Percentiles rank a stretch among this genome's conserved stretches.
phyloP scores from a whole-genome alignment of 1,140 invertebrate genomes.

The Caenorhabditis inopinata region DNA sequence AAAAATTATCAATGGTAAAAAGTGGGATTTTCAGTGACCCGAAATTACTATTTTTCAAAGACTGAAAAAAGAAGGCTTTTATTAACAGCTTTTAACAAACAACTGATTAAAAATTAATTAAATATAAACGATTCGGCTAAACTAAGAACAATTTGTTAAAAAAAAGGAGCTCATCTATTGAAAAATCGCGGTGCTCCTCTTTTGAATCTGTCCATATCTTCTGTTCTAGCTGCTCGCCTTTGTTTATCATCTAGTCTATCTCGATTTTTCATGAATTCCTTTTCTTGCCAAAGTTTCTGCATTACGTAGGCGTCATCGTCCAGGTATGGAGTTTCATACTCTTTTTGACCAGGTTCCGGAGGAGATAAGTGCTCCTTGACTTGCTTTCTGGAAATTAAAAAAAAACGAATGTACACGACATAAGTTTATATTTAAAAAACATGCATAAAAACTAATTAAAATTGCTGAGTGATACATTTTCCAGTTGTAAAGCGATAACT shows the following conservation, averaged over 20 bases:
- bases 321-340: constrained; percentile 61
- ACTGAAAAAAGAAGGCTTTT: not conserved
- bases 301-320: constrained; percentile 65
- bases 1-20: too few species aligned
- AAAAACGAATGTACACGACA: too few species aligned
- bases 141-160: not conserved
- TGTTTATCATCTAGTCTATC: constrained; percentile 28
- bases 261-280: constrained; percentile 52
- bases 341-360: constrained; percentile 53
- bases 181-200: constrained; percentile 41
- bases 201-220: constrained; percentile 39
- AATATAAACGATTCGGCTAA: too few species aligned
- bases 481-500: too few species aligned
- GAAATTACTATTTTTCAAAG: not conserved
- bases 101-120: too few species aligned
- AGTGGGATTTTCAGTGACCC: too few species aligned
- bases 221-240: constrained; percentile 9
- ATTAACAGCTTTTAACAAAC: too few species aligned
- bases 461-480: too few species aligned
- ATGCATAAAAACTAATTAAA: too few species aligned
- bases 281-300: constrained; percentile 64
- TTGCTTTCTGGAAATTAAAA: constrained; percentile 58
- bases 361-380: constrained; percentile 57
- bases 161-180: not conserved
- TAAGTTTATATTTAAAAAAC: not conserved